Conservation (phyloP, 1,140 invertebrate species). For the Drosophila nebulosa region DNA sequence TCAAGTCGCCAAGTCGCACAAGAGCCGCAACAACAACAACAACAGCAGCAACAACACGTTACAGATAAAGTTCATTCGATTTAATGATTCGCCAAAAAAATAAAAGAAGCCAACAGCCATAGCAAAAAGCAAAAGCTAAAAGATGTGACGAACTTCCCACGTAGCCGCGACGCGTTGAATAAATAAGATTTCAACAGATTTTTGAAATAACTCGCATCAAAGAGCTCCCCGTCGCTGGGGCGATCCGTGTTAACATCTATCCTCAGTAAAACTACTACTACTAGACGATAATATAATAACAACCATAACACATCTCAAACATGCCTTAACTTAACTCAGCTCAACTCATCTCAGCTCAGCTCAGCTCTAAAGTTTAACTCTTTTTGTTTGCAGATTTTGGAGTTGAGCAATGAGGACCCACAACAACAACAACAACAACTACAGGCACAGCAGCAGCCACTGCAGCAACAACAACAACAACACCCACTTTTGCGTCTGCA, state of each 20-base stretch:
- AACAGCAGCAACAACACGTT: conserved; percentile 31
- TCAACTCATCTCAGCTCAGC: conserved; percentile 2
- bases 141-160: conserved; percentile 64
- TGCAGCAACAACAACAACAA: conserved; percentile 39
- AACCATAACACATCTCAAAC: conserved; percentile 40
- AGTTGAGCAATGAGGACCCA: conserved; percentile 78
- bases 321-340: neutral
- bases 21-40: conserved; percentile 14
- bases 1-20: conserved; percentile 31
- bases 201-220: conserved; percentile 61
- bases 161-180: conserved; percentile 32
- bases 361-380: conserved; percentile 49
- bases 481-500: conserved; percentile 62
- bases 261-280: conserved; percentile 9
- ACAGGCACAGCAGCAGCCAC: conserved; percentile 11
- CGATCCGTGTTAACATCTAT: conserved; percentile 44
- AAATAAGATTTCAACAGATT: conserved; percentile 73
- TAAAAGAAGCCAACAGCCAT: conserved; percentile 27
- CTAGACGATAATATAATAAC: conserved; percentile 69
- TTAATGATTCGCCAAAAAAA: conserved; percentile 71
- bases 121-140: conserved; percentile 8
- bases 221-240: conserved; percentile 35
- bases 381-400: conserved; percentile 76
- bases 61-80: conserved; percentile 77
- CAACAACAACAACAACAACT: conserved; percentile 53